Conservation (phyloP, 2,113 vertebrate genomes). For the Perccottus glenii region DNA sequence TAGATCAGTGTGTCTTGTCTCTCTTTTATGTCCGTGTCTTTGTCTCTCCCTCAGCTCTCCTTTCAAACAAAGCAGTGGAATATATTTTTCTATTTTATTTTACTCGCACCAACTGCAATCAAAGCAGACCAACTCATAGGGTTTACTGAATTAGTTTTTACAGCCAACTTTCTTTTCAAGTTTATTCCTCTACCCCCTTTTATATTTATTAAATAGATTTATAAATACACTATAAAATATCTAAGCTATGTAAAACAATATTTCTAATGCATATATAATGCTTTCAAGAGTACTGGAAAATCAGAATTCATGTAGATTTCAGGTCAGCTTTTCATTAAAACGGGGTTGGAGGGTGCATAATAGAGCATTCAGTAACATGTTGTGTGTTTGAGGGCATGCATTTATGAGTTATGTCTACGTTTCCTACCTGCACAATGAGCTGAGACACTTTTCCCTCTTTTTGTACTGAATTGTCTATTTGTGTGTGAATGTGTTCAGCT, state of each 20-base stretch:
- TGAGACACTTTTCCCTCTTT: conserved; percentile 65
- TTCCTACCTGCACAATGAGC: conserved; percentile 34
- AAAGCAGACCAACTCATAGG: conserved; percentile 1
- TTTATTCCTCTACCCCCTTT: too few relatives aligned
- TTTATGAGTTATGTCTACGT: conserved; percentile 36
- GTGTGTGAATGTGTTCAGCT: conserved; percentile 37
- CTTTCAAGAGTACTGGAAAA: too few relatives aligned
- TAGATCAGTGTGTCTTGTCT: conserved; percentile 82
- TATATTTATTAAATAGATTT: too few relatives aligned
- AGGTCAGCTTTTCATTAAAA: too few relatives aligned
- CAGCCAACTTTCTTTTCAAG: background rate
- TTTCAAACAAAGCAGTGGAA: conserved; percentile 69
- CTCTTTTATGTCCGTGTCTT: conserved; percentile 67
- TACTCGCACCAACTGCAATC: conserved; percentile 20
- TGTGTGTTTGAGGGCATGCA: conserved; percentile 25
- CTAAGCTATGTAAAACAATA: too few relatives aligned
- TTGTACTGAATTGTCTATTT: conserved; percentile 38
- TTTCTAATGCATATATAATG: too few relatives aligned
- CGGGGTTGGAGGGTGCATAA: background rate
- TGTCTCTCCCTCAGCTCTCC: conserved; percentile 63
- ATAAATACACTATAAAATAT: background rate
- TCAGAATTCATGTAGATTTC: too few relatives aligned
- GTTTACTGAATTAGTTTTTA: conserved; percentile 2
- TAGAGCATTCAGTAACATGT: background rate
- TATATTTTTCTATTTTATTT: conserved; percentile 34